Evolutionary conservation across 2,113 vertebrate genomes (phyloP), one percentile per base, ranked within the genome.

Genomic region (Microtus ochrogaster): DNA sequence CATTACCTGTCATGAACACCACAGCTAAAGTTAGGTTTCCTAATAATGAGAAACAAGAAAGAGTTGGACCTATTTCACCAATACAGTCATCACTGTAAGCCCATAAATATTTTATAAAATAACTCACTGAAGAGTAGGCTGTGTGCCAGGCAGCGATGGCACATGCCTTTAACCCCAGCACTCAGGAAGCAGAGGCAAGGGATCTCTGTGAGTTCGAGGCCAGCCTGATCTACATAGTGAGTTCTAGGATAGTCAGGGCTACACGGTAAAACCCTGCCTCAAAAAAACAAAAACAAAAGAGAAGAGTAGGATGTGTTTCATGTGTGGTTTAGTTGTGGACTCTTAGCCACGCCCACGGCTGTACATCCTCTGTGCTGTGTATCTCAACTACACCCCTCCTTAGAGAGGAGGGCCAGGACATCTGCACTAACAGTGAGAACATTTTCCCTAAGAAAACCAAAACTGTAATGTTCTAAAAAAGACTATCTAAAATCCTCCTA

Each of bases 381-480:
- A 5, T 77, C 22, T 41, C 0, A 2, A 65, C 33, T 73, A 41
- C 36, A 65, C 87, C 66, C 65, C 22, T 28, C 68, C 58, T 47
- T 22, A 73, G 12, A 78, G 36, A 63, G 36, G 61, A 79, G n/a
- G 68, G 63, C 19, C 58, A 79, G 63, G 68, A 44, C 33, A 76
- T 1, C 47, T 72, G 26, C 1, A 33, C 22, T 2, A 66, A 81
- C 44, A 83, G 17, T 65, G 28, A 36, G 4, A 96, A 86, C 49
- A 63, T 65, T 41, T 76, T 63, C 52, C 52, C 87, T 92, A 86
- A 90, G 16, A 95, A 94, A 95, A 76, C 65, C n/a, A 84, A 86
- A 92, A 89, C 6, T 74, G 26, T 30, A 70, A 72, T 63, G 92
- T 89, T 65, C 95, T 91, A 84, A 89, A 86, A 86, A 97, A 82